phyloP scores from a whole-genome alignment of 2,888 invertebrate genomes.

The Caenorhabditis auriculariae region DNA sequence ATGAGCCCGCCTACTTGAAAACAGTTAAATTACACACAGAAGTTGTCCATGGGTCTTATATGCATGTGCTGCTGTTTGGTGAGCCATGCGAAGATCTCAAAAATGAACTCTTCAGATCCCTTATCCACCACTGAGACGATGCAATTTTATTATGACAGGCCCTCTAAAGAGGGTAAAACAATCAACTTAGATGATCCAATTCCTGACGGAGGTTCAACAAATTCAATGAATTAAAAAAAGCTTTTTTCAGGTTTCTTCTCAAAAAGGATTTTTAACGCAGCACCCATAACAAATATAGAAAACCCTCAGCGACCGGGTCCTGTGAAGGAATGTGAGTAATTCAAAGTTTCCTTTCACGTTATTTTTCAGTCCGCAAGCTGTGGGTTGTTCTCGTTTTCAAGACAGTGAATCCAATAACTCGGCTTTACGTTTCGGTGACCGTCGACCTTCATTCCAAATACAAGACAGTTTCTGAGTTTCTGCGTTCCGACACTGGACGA shows the following conservation, averaged over 20 bases:
- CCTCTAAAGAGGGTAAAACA: slow-evolving; percentile 40
- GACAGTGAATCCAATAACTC: slow-evolving; percentile 43
- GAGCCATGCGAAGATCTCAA: too few species aligned
- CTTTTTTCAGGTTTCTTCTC: slow-evolving; percentile 37
- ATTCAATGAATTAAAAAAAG: too few species aligned
- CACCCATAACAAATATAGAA: slow-evolving; percentile 41
- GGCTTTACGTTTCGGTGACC: slow-evolving; percentile 44
- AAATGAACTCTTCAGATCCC: slow-evolving; percentile 36
- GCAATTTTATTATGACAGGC: slow-evolving; percentile 52
- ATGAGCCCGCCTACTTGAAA: slow-evolving; percentile 51
- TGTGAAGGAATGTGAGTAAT: slow-evolving; percentile 38
- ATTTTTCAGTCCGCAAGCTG: slow-evolving; percentile 38
- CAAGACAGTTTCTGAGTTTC: slow-evolving; percentile 39
- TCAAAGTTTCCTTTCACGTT: neutral
- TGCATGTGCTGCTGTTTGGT: slow-evolving; percentile 53
- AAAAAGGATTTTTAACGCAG: slow-evolving; percentile 46
- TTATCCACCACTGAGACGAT: slow-evolving; percentile 46
- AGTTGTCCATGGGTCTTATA: slow-evolving; percentile 45
- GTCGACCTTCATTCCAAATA: slow-evolving; percentile 47
- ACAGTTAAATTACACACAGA: slow-evolving; percentile 44
- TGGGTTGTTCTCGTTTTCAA: slow-evolving; percentile 52
- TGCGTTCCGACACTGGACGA: slow-evolving; percentile 45
- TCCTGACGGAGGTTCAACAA: slow-evolving; percentile 48
- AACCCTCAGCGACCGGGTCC: slow-evolving; percentile 35
- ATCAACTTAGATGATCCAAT: slow-evolving; percentile 51